These are phyloP conservation scores for Lepidochitona cinerea DNA, from an alignment of 2,888 invertebrate genomes.

Conservation along the genomic window DNA sequence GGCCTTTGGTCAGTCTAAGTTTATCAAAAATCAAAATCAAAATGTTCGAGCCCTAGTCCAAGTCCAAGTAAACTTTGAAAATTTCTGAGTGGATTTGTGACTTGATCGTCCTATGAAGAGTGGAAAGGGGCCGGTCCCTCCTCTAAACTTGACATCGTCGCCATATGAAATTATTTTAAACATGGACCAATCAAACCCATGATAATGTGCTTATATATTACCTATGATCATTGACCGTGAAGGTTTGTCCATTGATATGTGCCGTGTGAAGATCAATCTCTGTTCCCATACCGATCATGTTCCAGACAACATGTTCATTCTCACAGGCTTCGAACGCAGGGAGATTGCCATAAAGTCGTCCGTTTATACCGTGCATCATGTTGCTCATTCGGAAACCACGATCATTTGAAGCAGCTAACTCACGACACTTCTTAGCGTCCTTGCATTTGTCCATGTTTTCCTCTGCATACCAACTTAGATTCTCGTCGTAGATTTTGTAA, in stretches of 20 bases:
- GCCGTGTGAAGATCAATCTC: constrained; percentile 6
- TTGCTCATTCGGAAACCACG: constrained; percentile 35
- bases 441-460: constrained; percentile 4
- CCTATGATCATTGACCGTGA: constrained; percentile 3
- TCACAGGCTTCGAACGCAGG: constrained; percentile 1
- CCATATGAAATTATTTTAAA: too few species aligned
- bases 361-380: constrained; percentile 10
- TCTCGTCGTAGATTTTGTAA: constrained; percentile 7
- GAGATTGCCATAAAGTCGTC: not conserved
- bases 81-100: too few species aligned
- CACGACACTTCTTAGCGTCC: not conserved
- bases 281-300: not conserved
- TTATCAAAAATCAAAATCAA: too few species aligned
- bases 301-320: constrained; percentile 1
- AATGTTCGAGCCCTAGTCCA: too few species aligned
- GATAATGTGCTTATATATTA: too few species aligned
- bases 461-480: constrained; percentile 4
- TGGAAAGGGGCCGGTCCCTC: too few species aligned
- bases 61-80: too few species aligned
- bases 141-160: too few species aligned
- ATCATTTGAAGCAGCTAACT: not conserved
- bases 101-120: too few species aligned
- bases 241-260: constrained; percentile 3
- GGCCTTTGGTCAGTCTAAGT: too few species aligned
- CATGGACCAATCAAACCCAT: too few species aligned